Base-by-base conservation (phyloP, 2,888 invertebrate species). In the Aplocera efformata region DNA sequence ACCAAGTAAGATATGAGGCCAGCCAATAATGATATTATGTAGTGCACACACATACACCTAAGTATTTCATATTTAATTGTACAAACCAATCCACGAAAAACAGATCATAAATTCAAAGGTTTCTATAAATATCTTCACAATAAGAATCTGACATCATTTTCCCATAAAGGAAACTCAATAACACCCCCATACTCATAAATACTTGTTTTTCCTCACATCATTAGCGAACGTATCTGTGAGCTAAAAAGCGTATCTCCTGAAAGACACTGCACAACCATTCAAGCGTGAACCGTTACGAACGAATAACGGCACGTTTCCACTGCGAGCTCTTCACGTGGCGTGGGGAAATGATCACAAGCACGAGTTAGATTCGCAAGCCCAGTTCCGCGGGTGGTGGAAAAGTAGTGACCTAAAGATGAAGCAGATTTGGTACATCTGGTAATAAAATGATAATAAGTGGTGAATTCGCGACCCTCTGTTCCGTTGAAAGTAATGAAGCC, bases 201-300 rank as follows among this genome's bases (percentile, higher is more conserved):
- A 10, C 41, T 32, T 35, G 10, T 32, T 43, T 34, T 34, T 25
- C 23, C 25, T 35, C 26, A 32, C 35, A 32, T 35, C 44, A 39
- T 35, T 35, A 39, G 28, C 28, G 28, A 32, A 24, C 26, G 27
- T 28, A 28, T 35, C 31, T 42, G 11, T 4, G 5, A 25, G 23
- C 4, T 20, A 35, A 23, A 17, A n/a, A 7, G 8, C 31, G 31
- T 26, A 36, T 28, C 24, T 36, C 13, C 25, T 33, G 10, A 34
- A 32, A 27, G 13, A 31, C 34, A 22, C 26, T 31, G 29, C 35
- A 34, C n/a, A 32, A 21, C 27, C 35, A 40, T 3, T 40, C 32
- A 17, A 36, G 40, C 24, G 39, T 35, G n/a, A 39, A 27, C 17
- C 33, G 23, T 31, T 34, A 9, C 8, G 7, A 28, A 40, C 22